A percentile compares a stretch with the other conserved stretches of the same genome.
phyloP scores from a whole-genome alignment of 2,113 vertebrate species.

The Mus pahari region DNA sequence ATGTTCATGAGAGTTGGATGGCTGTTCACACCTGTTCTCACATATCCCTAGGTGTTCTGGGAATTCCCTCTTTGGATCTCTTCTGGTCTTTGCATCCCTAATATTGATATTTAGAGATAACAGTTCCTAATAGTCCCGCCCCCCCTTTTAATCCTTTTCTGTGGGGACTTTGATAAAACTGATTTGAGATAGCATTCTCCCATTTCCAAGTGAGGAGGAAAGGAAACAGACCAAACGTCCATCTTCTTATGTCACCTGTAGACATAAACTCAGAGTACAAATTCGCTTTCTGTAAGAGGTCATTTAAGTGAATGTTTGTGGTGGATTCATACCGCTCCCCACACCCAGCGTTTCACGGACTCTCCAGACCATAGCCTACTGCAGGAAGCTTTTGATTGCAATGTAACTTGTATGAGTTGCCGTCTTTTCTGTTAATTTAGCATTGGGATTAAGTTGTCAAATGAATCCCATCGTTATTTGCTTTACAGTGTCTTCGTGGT shows the following conservation, averaged over 20 bases:
- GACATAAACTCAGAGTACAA: neutral
- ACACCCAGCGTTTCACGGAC: neutral
- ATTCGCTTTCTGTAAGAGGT: neutral
- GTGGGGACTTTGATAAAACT: neutral
- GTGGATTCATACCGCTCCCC: neutral
- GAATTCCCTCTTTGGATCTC: neutral
- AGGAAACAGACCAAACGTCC: neutral
- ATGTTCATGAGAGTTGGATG: constrained; percentile 18
- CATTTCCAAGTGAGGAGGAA: neutral
- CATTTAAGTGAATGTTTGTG: neutral
- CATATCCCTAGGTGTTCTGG: neutral
- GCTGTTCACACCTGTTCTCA: constrained; percentile 53
- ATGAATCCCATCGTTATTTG: constrained; percentile 85
- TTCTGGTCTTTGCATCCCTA: neutral
- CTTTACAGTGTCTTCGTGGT: constrained; percentile 84
- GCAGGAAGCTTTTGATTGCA: neutral
- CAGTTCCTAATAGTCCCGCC: neutral
- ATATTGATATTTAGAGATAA: constrained; percentile 24
- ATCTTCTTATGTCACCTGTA: neutral
- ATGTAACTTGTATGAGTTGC: neutral
- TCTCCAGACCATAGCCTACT: neutral
- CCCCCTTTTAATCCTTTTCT: neutral
- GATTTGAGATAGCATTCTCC: neutral
- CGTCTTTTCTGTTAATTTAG: constrained; percentile 57
- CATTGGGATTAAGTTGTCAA: constrained; percentile 81